Base-by-base conservation (phyloP, 2,888 invertebrate species). In the Morpho deidamia region DNA sequence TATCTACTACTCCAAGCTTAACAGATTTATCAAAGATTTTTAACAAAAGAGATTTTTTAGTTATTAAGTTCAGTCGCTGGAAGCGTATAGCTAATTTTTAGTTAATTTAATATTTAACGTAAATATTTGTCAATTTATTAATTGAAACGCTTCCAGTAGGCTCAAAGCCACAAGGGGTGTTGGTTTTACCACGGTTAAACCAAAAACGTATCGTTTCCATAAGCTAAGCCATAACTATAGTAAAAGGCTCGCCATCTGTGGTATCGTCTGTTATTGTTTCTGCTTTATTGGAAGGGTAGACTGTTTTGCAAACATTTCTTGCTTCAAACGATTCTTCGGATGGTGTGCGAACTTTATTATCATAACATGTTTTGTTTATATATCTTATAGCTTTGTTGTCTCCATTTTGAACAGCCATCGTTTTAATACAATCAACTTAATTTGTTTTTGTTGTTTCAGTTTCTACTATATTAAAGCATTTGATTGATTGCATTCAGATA, bases 161-260 rank as follows among this genome's bases (percentile, higher is more conserved):
- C 89, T 81, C 74, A 75, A 84, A 84, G 89, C 89, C 89, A 87
- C 75, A 66, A 86, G 89, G 89, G 89, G 89, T 89, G 88, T 89
- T 88, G 89, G 88, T 87, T 87, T 67, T 71, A 72, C 78, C 81
- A 82, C 81, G 82, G 78, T 78, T 79, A 74, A 68, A 66, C 59
- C 81, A 80, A 81, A 85, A 86, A 83, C 74, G 89, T 89, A 89
- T 89, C 89, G 89, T 87, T 72, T 84, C 89, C 83, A 88, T 82
- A 85, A 76, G 77, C 65, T 75, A 74, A 71, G 71, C 66, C 70
- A 74, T 83, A 83, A 72, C 78, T 81, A 78, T 79, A 81, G 78
- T 80, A 76, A 78, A 67, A 64, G 62, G 68, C 68, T 75, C 73
- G 75, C 76, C 73, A 77, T 85, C 79, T 76, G 74, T 72, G 70